phyloP scores from a whole-genome alignment of 2,888 invertebrate genomes.

The Spialia ferax region DNA sequence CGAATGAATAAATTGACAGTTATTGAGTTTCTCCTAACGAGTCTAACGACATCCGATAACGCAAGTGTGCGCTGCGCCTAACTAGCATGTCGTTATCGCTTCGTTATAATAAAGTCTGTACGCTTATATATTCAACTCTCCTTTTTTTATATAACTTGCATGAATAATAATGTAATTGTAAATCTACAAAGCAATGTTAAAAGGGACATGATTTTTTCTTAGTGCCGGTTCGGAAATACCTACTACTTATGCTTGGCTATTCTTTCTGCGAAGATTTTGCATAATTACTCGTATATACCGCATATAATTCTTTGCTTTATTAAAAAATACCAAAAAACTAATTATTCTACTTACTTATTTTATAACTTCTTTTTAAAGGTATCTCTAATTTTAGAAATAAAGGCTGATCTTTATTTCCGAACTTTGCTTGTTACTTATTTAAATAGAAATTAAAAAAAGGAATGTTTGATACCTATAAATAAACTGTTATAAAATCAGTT shows the following conservation, averaged over 20 bases:
- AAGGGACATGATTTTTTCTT: not conserved
- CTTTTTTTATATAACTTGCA: conserved; percentile 6
- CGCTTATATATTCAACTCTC: conserved; percentile 16
- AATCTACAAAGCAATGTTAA: not conserved
- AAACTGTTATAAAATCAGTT: conserved; percentile 10
- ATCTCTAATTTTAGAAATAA: no score
- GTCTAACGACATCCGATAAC: conserved; percentile 51
- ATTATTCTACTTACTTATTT: no score
- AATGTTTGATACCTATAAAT: not conserved
- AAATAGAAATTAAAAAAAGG: not conserved
- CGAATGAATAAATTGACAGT: conserved; percentile 19
- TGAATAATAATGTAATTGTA: conserved; percentile 6
- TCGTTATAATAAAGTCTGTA: conserved; percentile 29
- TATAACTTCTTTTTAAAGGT: no score
- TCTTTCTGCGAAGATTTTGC: no score
- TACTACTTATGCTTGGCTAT: not conserved
- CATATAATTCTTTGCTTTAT: no score
- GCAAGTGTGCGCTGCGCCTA: conserved; percentile 43
- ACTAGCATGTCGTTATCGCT: conserved; percentile 43
- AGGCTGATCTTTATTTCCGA: no score
- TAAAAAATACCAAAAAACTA: no score
- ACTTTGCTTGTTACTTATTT: no score
- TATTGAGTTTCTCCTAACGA: conserved; percentile 35
- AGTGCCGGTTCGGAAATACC: not conserved
- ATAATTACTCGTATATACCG: no score